Evolutionary conservation across 2,888 invertebrate genomes (phyloP).

Genomic region (Lottia gigantea): DNA sequence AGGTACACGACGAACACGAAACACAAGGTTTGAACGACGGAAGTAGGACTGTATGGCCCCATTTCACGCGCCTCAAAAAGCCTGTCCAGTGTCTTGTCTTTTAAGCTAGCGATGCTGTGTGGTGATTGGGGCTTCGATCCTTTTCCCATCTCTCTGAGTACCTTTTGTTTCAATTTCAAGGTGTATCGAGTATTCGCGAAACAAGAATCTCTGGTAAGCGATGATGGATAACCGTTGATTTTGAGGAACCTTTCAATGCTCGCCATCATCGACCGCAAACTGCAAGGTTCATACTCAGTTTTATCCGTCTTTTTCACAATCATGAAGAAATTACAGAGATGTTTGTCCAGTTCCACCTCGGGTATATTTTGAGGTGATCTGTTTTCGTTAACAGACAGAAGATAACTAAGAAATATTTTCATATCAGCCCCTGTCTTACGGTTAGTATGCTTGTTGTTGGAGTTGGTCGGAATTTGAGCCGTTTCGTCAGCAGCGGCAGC

Average conservation of each 20-base stretch:
- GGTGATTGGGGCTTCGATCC: slow-evolving; percentile 41
- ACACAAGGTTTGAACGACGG: slow-evolving; percentile 54
- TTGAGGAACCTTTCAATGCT: slow-evolving; percentile 55
- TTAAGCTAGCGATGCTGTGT: slow-evolving; percentile 29
- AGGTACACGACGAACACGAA: slow-evolving; percentile 54
- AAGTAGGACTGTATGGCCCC: slow-evolving; percentile 56
- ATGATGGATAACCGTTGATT: slow-evolving; percentile 47
- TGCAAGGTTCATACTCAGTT: slow-evolving; percentile 57
- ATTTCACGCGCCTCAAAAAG: slow-evolving; percentile 54
- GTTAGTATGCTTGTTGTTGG: slow-evolving; percentile 52
- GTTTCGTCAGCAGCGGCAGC: not conserved
- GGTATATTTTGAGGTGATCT: slow-evolving; percentile 48
- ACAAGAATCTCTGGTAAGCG: slow-evolving; percentile 49
- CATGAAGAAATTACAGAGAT: slow-evolving; percentile 53
- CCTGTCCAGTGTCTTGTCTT: slow-evolving; percentile 48
- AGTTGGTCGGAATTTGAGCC: not conserved
- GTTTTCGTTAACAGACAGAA: slow-evolving; percentile 48
- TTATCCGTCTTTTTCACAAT: slow-evolving; percentile 57
- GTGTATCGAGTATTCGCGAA: slow-evolving; percentile 53
- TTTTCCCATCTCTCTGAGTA: slow-evolving; percentile 48
- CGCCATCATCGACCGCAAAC: slow-evolving; percentile 57
- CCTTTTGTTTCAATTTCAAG: slow-evolving; percentile 50
- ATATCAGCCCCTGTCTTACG: slow-evolving; percentile 60
- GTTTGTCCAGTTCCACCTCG: slow-evolving; percentile 50
- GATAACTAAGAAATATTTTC: slow-evolving; percentile 52